Conservation (phyloP, 2,797 vertebrate species). For the Scarus forsteni region DNA sequence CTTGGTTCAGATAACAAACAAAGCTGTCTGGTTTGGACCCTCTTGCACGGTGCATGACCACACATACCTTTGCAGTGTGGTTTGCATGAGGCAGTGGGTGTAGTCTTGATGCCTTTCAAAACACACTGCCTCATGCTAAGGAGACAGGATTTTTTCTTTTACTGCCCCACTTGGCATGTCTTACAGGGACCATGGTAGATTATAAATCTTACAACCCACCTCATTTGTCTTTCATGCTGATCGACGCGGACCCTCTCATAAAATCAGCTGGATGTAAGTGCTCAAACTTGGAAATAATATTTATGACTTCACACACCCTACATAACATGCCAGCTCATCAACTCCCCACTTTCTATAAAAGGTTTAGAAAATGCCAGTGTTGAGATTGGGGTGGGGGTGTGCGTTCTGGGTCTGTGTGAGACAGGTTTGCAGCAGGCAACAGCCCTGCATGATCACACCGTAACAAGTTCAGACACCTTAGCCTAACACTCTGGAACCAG, state of each 20-base stretch:
- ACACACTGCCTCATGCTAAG: slow-evolving; percentile 29
- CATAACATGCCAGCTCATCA: slow-evolving; percentile 27
- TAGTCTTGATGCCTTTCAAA: slow-evolving; percentile 35
- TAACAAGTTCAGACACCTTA: slow-evolving; percentile 80
- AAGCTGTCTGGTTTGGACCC: slow-evolving; percentile 16
- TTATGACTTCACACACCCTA: slow-evolving; percentile 32
- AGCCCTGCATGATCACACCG: slow-evolving; percentile 67
- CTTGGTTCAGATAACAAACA: slow-evolving; percentile 11
- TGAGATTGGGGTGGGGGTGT: background rate
- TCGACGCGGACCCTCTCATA: slow-evolving; percentile 26
- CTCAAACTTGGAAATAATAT: slow-evolving; percentile 44
- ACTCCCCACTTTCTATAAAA: slow-evolving; percentile 3
- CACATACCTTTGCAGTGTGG: slow-evolving; percentile 49
- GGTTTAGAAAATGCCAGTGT: slow-evolving; percentile 14
- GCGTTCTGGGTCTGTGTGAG: slow-evolving; percentile 30
- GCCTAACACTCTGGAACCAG: slow-evolving; percentile 65
- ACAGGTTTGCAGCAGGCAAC: slow-evolving; percentile 54
- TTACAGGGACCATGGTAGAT: slow-evolving; percentile 22
- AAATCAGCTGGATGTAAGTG: slow-evolving; percentile 47
- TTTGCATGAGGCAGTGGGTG: slow-evolving; percentile 42
- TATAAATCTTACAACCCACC: slow-evolving; percentile 45
- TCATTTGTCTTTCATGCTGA: slow-evolving; percentile 57
- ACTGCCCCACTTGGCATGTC: slow-evolving; percentile 26
- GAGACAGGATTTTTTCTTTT: slow-evolving; percentile 4
- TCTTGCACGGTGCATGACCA: slow-evolving; percentile 35